Evolutionary conservation across 2,888 invertebrate species (phyloP), one percentile per base, ranked within the genome.

Genomic region (Brachylomia viminalis): DNA sequence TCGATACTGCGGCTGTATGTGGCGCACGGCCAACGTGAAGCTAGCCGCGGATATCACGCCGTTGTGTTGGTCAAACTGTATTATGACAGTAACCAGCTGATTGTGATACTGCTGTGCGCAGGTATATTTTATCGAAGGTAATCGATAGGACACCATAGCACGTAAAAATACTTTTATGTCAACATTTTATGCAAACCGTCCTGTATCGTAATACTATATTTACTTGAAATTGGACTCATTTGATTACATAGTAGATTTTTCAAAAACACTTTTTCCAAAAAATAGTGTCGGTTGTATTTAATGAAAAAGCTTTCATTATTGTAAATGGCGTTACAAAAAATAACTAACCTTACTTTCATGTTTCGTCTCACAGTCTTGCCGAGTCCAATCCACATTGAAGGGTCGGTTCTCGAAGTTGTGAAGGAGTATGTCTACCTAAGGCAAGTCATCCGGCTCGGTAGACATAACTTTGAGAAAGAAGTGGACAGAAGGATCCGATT

Each of bases 1-100:
- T 94, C 96, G 95, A 95, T 96, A 96, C 96, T 95, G 95, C 95
- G 94, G 94, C 92, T 94, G 93, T 93, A 93, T 94, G 93, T 93
- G 93, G 94, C 93, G 94, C 94, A 93, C 92, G 89, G 93, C 91
- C 93, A 92, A 92, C 91, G 90, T 93, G 95, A 96, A 95, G 86
- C 87, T 94, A 92, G 92, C 91, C 82, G 90, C 93, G 89, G 84
- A 83, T 92, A 92, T 88, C 85, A 89, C 74, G 66, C 74, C 75
- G 86, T 84, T 80, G 90, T 84, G 94, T 95, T 96, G 96, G 95
- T 88, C 90, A 80, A 68, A 77, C 88, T 94, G 95, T 83, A 73
- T 89, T 93, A 93, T 95, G 96, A 95, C 95, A 95, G 90, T 88
- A 87, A 94, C 94, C 96, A 96, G 95, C 96, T 96, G 96, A 95